phyloP scores from a whole-genome alignment of 2,888 invertebrate genomes.

The Ormyrus labotus region DNA sequence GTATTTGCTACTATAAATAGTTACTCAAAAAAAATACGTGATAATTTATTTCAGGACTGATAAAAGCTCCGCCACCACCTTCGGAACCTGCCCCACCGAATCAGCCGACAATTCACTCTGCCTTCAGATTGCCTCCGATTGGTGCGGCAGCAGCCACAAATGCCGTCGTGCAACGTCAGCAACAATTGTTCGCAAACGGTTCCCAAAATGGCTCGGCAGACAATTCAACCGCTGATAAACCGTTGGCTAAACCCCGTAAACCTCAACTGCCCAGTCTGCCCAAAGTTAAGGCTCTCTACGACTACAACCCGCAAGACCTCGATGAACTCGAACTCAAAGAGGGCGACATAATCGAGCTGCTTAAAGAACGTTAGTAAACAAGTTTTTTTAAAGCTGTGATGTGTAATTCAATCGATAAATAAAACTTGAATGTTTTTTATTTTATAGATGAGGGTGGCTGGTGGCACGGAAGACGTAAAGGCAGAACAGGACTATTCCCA shows the following conservation, averaged over 20 bases:
- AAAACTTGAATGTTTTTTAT: slow-evolving; percentile 7
- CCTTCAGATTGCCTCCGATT: slow-evolving; percentile 66
- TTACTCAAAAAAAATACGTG: neutral
- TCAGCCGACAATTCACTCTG: slow-evolving; percentile 70
- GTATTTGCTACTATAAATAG: neutral
- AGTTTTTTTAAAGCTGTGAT: neutral
- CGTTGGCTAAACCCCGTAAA: slow-evolving; percentile 73
- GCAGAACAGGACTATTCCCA: slow-evolving; percentile 81
- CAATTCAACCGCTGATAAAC: slow-evolving; percentile 11
- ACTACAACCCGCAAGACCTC: slow-evolving; percentile 81
- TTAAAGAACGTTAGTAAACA: slow-evolving; percentile 78
- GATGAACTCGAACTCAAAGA: slow-evolving; percentile 81
- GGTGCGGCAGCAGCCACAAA: slow-evolving; percentile 52
- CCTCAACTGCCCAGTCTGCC: slow-evolving; percentile 73
- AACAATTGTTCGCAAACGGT: too few relatives aligned
- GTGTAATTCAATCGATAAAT: neutral
- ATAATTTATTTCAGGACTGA: slow-evolving; percentile 58
- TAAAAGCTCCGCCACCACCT: slow-evolving; percentile 76
- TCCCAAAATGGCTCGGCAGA: too few relatives aligned
- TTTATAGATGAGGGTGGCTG: slow-evolving; percentile 81
- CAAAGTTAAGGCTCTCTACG: slow-evolving; percentile 78
- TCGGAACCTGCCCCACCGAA: slow-evolving; percentile 76
- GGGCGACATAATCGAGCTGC: slow-evolving; percentile 80
- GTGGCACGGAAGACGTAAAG: slow-evolving; percentile 81
- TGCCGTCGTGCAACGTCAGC: slow-evolving; percentile 2